Percentiles rank a stretch among this genome's conserved stretches.
These are phyloP conservation scores for Equus quagga DNA, from an alignment of 2,113 vertebrate species.

Conservation along the genomic window DNA sequence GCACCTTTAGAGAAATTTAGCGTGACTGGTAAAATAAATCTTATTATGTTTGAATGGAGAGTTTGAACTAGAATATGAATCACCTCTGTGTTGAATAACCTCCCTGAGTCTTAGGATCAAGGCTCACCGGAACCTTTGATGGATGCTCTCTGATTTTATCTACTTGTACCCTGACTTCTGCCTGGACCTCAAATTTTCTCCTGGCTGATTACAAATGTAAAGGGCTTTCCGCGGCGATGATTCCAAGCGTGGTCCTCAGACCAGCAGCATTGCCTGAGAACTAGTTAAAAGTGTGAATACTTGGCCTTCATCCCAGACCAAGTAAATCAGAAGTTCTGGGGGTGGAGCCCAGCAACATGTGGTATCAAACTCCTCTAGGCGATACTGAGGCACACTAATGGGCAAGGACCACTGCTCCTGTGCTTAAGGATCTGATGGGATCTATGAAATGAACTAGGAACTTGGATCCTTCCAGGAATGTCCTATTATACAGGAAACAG, in stretches of 20 bases:
- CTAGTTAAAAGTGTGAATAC: neutral
- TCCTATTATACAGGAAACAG: neutral
- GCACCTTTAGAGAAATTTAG: conserved; percentile 1
- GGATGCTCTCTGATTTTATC: neutral
- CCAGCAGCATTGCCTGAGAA: neutral
- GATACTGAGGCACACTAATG: neutral
- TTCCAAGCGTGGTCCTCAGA: neutral
- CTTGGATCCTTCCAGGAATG: neutral
- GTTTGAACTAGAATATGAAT: conserved; percentile 32
- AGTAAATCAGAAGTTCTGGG: neutral
- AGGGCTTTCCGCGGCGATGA: neutral
- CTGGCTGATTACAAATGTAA: neutral
- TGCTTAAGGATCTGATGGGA: neutral
- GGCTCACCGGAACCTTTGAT: neutral
- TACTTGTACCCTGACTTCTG: neutral
- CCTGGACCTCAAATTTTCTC: neutral
- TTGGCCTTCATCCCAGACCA: neutral
- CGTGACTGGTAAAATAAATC: conserved; percentile 42
- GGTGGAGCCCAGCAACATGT: neutral
- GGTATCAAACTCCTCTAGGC: neutral
- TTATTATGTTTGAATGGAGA: conserved; percentile 52
- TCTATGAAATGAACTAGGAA: conserved; percentile 30
- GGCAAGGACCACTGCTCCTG: neutral
- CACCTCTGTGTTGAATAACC: neutral
- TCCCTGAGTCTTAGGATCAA: neutral